Evolutionary conservation across 2,797 vertebrate genomes (phyloP), one percentile per base, ranked within the genome.

Genomic region (Halcyon leucocephala): DNA sequence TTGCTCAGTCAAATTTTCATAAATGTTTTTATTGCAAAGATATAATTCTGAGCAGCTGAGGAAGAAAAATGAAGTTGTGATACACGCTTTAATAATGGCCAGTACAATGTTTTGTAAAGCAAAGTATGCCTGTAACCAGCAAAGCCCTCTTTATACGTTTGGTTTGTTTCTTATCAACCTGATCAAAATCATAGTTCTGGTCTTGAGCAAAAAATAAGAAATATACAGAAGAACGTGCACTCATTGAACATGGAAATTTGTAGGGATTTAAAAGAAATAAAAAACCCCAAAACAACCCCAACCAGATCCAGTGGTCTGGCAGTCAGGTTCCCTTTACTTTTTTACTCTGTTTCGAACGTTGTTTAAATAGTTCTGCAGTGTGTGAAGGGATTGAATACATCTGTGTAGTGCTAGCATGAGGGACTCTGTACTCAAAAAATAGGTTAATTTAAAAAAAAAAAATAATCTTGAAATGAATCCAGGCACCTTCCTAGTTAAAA

Each of bases 331-430:
- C 13, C 11, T 3, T 22, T 3, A 25, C 7, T 14, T 84, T 44
- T 35, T 58, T 20, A 28, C 49, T 90, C 85, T 33, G 18, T 83
- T 93, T 96, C 10, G 8, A 46, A 21, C 78, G 90, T 90, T 61
- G 82, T 90, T 94, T 92, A 83, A 97, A 83, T 86, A 86, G 64
- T 72, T 92, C 58, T 93, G 72, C 80, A 83, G 73, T 39, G 70
- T 86, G 61, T 44, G 55, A 41, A 60, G 54, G 80, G 88, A 95
- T 95, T 93, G 93, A 89, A 71, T 77, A 89, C 83, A 93, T 94
- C 93, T 94, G 88, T 88, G 69, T 39, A 73, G 51, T 11, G 28
- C 69, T 73, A 86, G 52, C 48, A 46, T 39, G 62, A 94, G 69
- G 18, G 48, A 80, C 42, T 51, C 84, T 94, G 41, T 73, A n/a